Evolutionary conservation across 2,113 vertebrate species (phyloP).

Genomic region (Amia ocellicauda): DNA sequence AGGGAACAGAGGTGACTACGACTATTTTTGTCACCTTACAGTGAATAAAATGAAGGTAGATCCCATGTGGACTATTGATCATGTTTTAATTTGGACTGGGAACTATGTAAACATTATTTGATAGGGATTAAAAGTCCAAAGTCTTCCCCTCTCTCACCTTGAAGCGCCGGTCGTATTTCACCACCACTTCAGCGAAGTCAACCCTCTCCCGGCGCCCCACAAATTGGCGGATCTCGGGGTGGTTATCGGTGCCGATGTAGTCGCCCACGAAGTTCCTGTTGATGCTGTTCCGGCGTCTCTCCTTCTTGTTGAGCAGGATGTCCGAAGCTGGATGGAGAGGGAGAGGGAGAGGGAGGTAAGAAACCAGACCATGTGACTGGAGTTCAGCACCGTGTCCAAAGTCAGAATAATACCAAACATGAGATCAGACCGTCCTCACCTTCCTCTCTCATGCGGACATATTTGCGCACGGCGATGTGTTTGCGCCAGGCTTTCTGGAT

Average conservation of each 20-base stretch:
- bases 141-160: slow-evolving; percentile 60
- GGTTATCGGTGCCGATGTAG: slow-evolving; percentile 71
- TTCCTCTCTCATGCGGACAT: slow-evolving; percentile 78
- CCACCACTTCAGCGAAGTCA: slow-evolving; percentile 72
- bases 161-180: slow-evolving; percentile 77
- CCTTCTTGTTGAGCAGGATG: slow-evolving; percentile 75
- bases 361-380: no score
- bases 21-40: no score
- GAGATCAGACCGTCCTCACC: slow-evolving; percentile 43
- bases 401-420: neutral
- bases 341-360: neutral
- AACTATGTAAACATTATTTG: no score
- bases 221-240: slow-evolving; percentile 71
- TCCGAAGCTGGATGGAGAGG: slow-evolving; percentile 60
- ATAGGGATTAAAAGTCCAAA: no score
- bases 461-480: slow-evolving; percentile 74
- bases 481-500: slow-evolving; percentile 82
- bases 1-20: no score
- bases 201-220: slow-evolving; percentile 73
- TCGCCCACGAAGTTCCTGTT: slow-evolving; percentile 80
- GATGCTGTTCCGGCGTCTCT: slow-evolving; percentile 74
- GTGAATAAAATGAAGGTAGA: no score
- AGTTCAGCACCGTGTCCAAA: neutral
- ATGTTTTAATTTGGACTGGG: no score
- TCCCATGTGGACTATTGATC: no score